Evolutionary conservation across 2,113 vertebrate species (phyloP).

Genomic region (Hippocampus comes): DNA sequence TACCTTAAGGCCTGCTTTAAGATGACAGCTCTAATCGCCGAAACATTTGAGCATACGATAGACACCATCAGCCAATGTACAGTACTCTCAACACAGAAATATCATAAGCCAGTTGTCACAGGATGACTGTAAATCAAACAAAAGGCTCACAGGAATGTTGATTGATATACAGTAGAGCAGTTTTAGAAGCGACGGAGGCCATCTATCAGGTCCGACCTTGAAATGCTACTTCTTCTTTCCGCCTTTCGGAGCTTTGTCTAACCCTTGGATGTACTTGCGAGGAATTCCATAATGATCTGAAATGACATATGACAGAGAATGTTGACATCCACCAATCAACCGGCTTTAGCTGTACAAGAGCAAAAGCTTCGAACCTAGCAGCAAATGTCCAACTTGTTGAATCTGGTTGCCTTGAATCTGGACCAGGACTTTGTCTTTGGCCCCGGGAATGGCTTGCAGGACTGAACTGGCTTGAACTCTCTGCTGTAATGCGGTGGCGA

Average conservation of each 20-base stretch:
- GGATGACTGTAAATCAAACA: conserved; percentile 30
- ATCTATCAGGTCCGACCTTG: conserved; percentile 1
- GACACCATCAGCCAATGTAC: neutral
- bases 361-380: conserved; percentile 76
- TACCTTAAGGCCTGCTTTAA: neutral
- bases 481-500: conserved; percentile 81
- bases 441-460: conserved; percentile 75
- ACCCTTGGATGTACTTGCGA: conserved; percentile 84
- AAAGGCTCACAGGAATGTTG: conserved; percentile 7
- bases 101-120: neutral
- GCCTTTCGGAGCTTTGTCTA: conserved; percentile 85
- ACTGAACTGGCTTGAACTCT: conserved; percentile 89
- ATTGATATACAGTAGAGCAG: conserved; percentile 13
- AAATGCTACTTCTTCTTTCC: conserved; percentile 82
- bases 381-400: conserved; percentile 80
- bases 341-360: neutral
- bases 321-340: neutral
- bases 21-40: neutral
- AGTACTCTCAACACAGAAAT: neutral
- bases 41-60: neutral
- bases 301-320: conserved; percentile 47
- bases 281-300: conserved; percentile 89
- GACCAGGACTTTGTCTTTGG: conserved; percentile 85
- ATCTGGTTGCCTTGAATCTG: conserved; percentile 97
- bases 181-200: conserved; percentile 3